Evolutionary conservation across 1,140 invertebrate species (phyloP), one percentile per base, ranked within the genome.

Genomic region (Oncopodura yosiiana): DNA sequence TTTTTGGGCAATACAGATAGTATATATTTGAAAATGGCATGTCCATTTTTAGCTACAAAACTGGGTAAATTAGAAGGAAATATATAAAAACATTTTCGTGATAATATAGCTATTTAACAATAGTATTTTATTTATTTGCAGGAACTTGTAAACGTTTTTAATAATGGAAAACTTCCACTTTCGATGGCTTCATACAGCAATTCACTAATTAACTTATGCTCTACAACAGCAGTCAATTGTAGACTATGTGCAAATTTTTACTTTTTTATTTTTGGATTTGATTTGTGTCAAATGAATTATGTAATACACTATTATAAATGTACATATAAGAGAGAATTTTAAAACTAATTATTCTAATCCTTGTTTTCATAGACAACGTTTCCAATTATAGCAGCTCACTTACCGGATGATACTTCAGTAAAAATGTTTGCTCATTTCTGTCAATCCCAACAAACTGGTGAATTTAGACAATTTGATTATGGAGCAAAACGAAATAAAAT

Each of bases 1-100:
- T 80, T 74, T 51, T 73, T 83, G 53, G 71, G 68, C 8, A 63
- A 82, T 72, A 76, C 74, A 49, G 66, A 64, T n/a, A n/a, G n/a
- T n/a, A n/a, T n/a, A n/a, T n/a, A n/a, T n/a, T n/a, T n/a, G n/a
- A n/a, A n/a, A n/a, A n/a, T n/a, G n/a, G n/a, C n/a, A n/a, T n/a
- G n/a, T n/a, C n/a, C n/a, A 43, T 67, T 66, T 32, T 68, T 69
- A 2, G 54, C 75, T 11, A 58, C 55, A 24, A 56, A 62, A 14
- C 38, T 75, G n/a, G 66, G 68, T 39, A 66, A 67, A 2, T 66
- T 69, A 24, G 59, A 62, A 6, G 41, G 12, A 21, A 21, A 16
- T 19, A 21, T 26, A 37, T 23, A 44, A 19, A 19, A 21, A 2
- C 2, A 19, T 27, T 21, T 2, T 18, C 14, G 16, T 2, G 9